phyloP scores from a whole-genome alignment of 1,140 invertebrate genomes.

The Lineus longissimus region DNA sequence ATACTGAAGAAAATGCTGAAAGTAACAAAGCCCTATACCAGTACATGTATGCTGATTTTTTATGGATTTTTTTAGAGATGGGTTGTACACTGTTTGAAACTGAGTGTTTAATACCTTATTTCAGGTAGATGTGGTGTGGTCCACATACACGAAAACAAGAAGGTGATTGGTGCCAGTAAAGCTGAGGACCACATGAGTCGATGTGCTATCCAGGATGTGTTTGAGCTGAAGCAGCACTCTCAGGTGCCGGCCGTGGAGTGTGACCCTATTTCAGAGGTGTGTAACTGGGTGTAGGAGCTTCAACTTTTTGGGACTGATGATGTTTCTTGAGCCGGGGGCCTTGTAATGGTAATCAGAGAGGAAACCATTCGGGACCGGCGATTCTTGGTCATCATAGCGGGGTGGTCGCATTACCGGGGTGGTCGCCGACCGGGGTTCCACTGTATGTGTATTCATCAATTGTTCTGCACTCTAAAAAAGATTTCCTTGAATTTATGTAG shows the following conservation, averaged over 20 bases:
- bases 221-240: constrained; percentile 39
- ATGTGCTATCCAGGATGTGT: constrained; percentile 48
- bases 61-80: too few relatives aligned
- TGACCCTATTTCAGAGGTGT: constrained; percentile 37
- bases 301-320: too few relatives aligned
- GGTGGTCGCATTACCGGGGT: too few relatives aligned
- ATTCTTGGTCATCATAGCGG: too few relatives aligned
- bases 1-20: too few relatives aligned
- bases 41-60: too few relatives aligned
- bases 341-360: too few relatives aligned
- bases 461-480: neutral
- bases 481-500: neutral
- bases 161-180: constrained; percentile 40
- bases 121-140: constrained; percentile 39
- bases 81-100: too few relatives aligned
- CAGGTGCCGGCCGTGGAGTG: constrained; percentile 45
- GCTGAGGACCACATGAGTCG: constrained; percentile 49
- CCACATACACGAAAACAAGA: constrained; percentile 39
- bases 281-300: neutral
- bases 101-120: constrained; percentile 17
- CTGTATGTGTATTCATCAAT: neutral
- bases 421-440: too few relatives aligned
- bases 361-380: too few relatives aligned
- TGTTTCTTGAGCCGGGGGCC: too few relatives aligned
- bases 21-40: too few relatives aligned